Base-by-base conservation (phyloP, 2,113 vertebrate genomes). In the Chauna torquata region DNA sequence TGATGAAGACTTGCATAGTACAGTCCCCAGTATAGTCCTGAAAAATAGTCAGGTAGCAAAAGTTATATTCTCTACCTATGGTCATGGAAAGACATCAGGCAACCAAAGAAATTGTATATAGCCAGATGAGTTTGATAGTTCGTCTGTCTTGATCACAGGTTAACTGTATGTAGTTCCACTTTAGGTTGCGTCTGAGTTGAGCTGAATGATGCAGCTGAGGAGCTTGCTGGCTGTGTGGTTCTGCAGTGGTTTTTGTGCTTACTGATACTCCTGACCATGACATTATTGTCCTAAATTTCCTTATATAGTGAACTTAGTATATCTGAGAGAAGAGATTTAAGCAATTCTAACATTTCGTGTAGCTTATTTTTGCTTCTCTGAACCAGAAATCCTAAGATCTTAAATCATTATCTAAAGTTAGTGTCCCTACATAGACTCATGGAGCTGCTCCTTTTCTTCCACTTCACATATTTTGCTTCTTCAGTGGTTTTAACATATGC, bases 231-330 rank as follows among this genome's bases (percentile, higher is more conserved):
- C 13, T 77, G 20, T 38, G n/a, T 38, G 52, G 32, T 19, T 79
- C 55, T 89, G 55, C 77, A 54, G 52, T 42, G 59, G 2, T 12
- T 70, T 82, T 92, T 65, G 17, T 50, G 38, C 47, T 72, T 49
- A 18, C 70, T 79, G 70, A 72, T 79, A 76, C 23, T 71, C 42
- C 82, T 82, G 86, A 65, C 54, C 88, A 74, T 71, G 42, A 78
- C 75, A 49, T 64, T 90, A 87, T 82, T 91, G 90, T 22, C 92
- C 84, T 91, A 19, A 81, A 93, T 96, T 94, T 93, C 75, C 50
- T 68, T 77, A 24, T 86, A 58, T 70, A 25, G 62, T 65, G 71
- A 92, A 54, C 71, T 49, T 65, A 77, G 66, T 45, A 44, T 83
- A 3, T 61, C 58, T 9, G 65, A 88, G 66, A 50, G 25, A 82